Conservation (phyloP, 2,797 vertebrate genomes). For the Danio tinwini region DNA sequence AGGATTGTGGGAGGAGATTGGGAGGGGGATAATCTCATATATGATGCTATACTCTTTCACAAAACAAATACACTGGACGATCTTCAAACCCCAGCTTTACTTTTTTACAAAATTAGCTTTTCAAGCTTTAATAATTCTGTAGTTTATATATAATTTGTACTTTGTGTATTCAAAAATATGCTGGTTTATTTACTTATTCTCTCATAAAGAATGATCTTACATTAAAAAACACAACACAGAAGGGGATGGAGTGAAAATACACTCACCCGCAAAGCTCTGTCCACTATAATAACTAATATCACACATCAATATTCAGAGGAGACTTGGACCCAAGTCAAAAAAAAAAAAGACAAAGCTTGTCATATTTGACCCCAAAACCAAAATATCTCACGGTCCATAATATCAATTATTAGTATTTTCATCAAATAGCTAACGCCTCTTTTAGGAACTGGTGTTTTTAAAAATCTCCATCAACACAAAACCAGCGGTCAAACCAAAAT, state of each 20-base stretch:
- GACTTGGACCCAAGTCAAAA: slow-evolving; percentile 50
- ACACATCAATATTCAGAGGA: slow-evolving; percentile 60
- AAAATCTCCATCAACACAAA: slow-evolving; percentile 8
- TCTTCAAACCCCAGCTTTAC: slow-evolving; percentile 63
- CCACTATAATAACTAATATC: slow-evolving; percentile 63
- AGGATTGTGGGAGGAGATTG: slow-evolving; percentile 24
- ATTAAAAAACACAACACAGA: slow-evolving; percentile 68
- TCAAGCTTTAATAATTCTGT: slow-evolving; percentile 58
- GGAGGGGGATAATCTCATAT: slow-evolving; percentile 65
- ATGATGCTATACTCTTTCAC: slow-evolving; percentile 69
- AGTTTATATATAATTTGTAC: slow-evolving; percentile 70
- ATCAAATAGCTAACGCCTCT: no score
- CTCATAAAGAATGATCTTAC: slow-evolving; percentile 76
- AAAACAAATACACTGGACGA: slow-evolving; percentile 71
- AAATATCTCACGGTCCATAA: background rate
- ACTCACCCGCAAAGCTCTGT: slow-evolving; percentile 73
- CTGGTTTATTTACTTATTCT: slow-evolving; percentile 79
- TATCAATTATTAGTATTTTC: background rate
- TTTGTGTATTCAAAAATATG: slow-evolving; percentile 83
- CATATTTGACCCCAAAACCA: slow-evolving; percentile 16
- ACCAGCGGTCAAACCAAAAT: slow-evolving; percentile 9
- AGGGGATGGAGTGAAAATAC: slow-evolving; percentile 54
- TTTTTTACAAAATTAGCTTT: slow-evolving; percentile 71
- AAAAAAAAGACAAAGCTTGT: slow-evolving; percentile 8
- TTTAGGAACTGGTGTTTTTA: background rate